These are phyloP conservation scores for Hemicentrotus pulcherrimus DNA, from an alignment of 35 echinoderm and acorn worm species.

Conservation along the genomic window DNA sequence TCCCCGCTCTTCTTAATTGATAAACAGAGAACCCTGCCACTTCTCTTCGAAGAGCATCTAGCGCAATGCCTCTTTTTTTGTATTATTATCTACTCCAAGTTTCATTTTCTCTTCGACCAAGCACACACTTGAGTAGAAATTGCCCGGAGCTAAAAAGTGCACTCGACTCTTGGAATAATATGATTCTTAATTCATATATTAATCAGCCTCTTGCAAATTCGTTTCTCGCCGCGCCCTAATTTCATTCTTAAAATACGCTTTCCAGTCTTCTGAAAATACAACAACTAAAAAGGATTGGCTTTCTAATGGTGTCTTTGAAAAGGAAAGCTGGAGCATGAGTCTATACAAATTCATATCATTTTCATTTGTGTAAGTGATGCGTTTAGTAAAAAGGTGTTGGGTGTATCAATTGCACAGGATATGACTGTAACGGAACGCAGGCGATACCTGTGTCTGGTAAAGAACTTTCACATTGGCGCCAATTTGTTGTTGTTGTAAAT, in stretches of 20 bases:
- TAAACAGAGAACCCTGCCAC: not conserved
- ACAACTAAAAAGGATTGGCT: not conserved
- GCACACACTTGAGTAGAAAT: not conserved
- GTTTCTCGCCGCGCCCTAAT: slow-evolving; percentile 2
- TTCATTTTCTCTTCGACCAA: not conserved
- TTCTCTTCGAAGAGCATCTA: not conserved
- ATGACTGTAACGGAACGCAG: not conserved
- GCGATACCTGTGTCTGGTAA: not conserved
- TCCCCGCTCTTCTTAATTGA: not conserved
- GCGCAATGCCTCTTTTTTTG: not conserved
- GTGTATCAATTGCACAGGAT: not conserved
- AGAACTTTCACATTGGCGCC: not conserved
- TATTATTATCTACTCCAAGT: not conserved
- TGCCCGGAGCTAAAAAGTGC: not conserved
- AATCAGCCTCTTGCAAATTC: not conserved
- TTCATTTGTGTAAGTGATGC: slow-evolving; percentile 18
- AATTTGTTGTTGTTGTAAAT: not conserved
- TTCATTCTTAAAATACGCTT: not conserved
- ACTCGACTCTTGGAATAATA: not conserved
- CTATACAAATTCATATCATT: not conserved
- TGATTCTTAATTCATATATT: not conserved
- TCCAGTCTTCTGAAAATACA: not conserved
- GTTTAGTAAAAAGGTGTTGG: not conserved
- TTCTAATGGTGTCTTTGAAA: not conserved
- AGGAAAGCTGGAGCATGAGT: not conserved